Conservation (phyloP, 1,140 invertebrate genomes). For the Drosophila repletoides region DNA sequence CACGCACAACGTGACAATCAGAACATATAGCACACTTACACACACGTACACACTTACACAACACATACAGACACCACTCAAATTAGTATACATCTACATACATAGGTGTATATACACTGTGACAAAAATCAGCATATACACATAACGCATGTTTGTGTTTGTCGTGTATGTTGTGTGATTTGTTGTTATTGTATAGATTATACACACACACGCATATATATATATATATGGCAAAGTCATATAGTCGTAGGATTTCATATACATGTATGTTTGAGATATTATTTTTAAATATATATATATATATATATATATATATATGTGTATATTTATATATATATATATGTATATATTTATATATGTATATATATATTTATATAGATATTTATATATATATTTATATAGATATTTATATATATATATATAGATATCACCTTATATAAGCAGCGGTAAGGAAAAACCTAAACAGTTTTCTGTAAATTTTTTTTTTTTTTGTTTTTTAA, state of each 20-base stretch:
- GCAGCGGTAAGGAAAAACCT: slow-evolving; percentile 75
- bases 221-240: slow-evolving; percentile 70
- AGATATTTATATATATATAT: slow-evolving; percentile 54
- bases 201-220: background rate
- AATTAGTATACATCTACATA: slow-evolving; percentile 4
- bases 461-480: slow-evolving; percentile 49
- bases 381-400: slow-evolving; percentile 66
- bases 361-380: slow-evolving; percentile 68
- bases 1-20: slow-evolving; percentile 32
- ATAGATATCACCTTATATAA: slow-evolving; percentile 78
- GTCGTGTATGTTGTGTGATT: background rate
- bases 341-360: slow-evolving; percentile 40
- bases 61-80: slow-evolving; percentile 9
- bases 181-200: slow-evolving; percentile 10
- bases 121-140: slow-evolving; percentile 1
- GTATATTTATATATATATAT: slow-evolving; percentile 46
- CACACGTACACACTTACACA: slow-evolving; percentile 19
- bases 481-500: slow-evolving; percentile 13
- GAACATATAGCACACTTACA: slow-evolving; percentile 20
- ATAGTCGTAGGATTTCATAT: slow-evolving; percentile 75
- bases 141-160: background rate
- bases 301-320: slow-evolving; percentile 22
- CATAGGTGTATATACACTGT: background rate
- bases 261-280: slow-evolving; percentile 70
- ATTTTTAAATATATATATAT: slow-evolving; percentile 33